Base-by-base conservation (phyloP, 1,140 invertebrate species). In the Plectus sambesii region DNA sequence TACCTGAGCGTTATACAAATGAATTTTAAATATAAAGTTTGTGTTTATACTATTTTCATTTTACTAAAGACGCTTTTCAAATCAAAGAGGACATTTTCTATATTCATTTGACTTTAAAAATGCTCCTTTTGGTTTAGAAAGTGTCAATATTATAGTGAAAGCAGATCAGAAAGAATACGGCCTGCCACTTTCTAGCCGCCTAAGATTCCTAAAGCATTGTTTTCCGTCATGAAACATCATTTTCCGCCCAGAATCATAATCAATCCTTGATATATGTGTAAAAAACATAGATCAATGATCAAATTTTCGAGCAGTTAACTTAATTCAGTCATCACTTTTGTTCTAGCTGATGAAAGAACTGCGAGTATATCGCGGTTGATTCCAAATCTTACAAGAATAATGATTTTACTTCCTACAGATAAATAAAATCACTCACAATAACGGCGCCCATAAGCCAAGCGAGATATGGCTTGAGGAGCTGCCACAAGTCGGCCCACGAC, bases 401-500 rank as follows among this genome's bases (percentile, higher is more conserved):
- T 65, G 66, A 62, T 73, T 72, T 22, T 60, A 49, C 46, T 75
- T 56, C 30, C 73, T 72, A 26, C 61, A 58, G 20, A 73, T 22
- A 23, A 75, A 56, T 44, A 67, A 67, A 51, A 62, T 62, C n/a
- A 8, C 29, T 19, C 62, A 75, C 74, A 29, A 67, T 51, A 51
- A 77, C 60, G 24, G 75, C 75, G 29, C 62, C 62, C 24, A 75
- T 22, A 27, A 77, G 59, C 51, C 69, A 71, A 48, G 63, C 63
- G 17, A 73, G 56, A 55, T 76, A 73, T 30, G 72, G 70, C 53
- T 55, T 60, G 12, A 77, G 55, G n/a, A 75, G 53, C 12, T 53
- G 5, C 49, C 68, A 70, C 47, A 77, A 73, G 53, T 71, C 63
- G 42, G 45, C 56, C 71, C 72, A 75, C 39, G 73, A 71, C 67